Base-by-base conservation (phyloP, 2,113 vertebrate species). In the Corythoichthys intestinalis region DNA sequence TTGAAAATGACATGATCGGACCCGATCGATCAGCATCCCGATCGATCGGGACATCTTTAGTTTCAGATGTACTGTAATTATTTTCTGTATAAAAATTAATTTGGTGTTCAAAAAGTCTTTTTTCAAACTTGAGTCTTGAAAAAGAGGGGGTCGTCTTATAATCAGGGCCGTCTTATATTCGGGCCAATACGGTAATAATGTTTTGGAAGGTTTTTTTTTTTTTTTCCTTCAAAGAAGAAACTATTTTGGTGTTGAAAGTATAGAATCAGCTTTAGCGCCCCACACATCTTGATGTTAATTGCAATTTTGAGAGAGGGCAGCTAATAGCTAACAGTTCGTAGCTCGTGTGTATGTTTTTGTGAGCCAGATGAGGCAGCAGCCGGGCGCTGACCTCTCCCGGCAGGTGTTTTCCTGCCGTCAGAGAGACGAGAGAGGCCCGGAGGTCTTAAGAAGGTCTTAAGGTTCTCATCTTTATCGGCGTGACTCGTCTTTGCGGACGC, bases 311-410 rank as follows among this genome's bases (percentile, higher is more conserved):
- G 69, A 77, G 53, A 77, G 76, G 64, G 35, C 74, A 73, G 82
- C 76, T 83, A 75, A 85, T 82, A 88, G 78, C 37, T 46, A 62
- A 62, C 39, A 46, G 9, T 62, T 41, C 65, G 12, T 58, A 58
- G 56, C 7, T 8, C 4, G 78, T 81, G 79, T 20, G 76, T 20
- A n/a, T 8, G 80, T 81, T 76, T 34, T 75, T 65, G 78, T 67
- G 80, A 85, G 83, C 82, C 70, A 74, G 76, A 86, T 84, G 69
- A 80, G 69, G 75, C 70, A 3, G 73, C 65, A 82, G 77, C 85
- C 86, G 82, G 72, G 9, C 65, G 0, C 38, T 76, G 83, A 88
- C 86, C 85, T 59, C 78, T 4, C 79, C 54, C 78, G 58, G 80
- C 80, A 85, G 83, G 83, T 76, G 79, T 77, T 82, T 78, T 67